Conservation (phyloP, 2,797 vertebrate species). For the Syngnathus acus region DNA sequence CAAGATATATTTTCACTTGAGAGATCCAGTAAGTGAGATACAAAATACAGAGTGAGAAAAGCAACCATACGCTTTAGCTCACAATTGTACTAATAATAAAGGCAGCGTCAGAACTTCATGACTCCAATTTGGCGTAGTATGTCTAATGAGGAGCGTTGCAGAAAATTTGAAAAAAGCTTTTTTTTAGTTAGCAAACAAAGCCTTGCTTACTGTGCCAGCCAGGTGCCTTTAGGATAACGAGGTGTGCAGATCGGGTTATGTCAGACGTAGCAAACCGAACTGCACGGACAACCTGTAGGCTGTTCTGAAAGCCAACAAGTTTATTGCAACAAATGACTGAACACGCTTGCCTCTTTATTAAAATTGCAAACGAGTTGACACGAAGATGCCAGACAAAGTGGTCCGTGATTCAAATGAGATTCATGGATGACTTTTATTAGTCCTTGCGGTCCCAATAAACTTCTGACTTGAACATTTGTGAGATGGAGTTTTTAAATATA, state of each 20-base stretch:
- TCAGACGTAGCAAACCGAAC: constrained; percentile 56
- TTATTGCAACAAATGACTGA: constrained; percentile 63
- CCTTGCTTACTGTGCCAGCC: too few species aligned
- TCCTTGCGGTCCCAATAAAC: constrained; percentile 49
- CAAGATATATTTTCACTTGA: too few species aligned
- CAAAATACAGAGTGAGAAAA: too few species aligned
- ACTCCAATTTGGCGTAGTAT: too few species aligned
- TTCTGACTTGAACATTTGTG: constrained; percentile 26
- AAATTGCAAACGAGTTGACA: constrained; percentile 59
- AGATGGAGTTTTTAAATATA: constrained; percentile 32
- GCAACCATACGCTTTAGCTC: too few species aligned
- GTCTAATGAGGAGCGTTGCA: too few species aligned
- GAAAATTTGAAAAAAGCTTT: too few species aligned
- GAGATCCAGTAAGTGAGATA: too few species aligned
- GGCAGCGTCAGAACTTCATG: too few species aligned
- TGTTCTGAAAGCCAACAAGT: constrained; percentile 50
- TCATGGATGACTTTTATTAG: constrained; percentile 42
- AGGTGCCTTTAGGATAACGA: constrained; percentile 60
- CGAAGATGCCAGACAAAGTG: constrained; percentile 50
- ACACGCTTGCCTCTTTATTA: constrained; percentile 57
- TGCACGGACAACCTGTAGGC: constrained; percentile 47
- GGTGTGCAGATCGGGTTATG: constrained; percentile 50
- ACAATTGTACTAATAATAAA: too few species aligned
- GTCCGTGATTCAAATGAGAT: constrained; percentile 60
- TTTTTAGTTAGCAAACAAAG: too few species aligned